Conservation (phyloP, 2,113 vertebrate species). For the Smithornis capensis region DNA sequence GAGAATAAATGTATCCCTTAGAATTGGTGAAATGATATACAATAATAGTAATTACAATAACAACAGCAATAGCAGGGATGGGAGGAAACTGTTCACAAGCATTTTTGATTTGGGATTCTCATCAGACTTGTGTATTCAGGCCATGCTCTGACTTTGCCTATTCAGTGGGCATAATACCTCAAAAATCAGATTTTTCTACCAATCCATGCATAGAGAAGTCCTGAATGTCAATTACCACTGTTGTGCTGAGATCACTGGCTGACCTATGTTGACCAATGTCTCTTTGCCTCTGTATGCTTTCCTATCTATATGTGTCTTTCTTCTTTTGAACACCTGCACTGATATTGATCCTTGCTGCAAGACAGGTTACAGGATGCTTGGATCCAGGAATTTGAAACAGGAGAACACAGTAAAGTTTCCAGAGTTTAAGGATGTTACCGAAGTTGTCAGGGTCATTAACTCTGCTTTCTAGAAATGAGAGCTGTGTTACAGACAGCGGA, state of each 20-base stretch:
- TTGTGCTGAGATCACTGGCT: not conserved
- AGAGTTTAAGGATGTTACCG: not conserved
- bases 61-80: fast-evolving
- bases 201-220: not conserved
- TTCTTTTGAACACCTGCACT: not conserved
- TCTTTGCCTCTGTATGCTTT: not conserved
- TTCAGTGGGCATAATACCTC: not conserved
- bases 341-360: not conserved
- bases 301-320: not conserved
- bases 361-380: not conserved
- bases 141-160: not conserved
- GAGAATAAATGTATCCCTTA: not conserved
- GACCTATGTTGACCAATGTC: not conserved
- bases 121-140: not conserved
- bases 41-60: not conserved
- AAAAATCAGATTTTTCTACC: not conserved
- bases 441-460: not conserved
- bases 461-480: not conserved
- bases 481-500: not conserved
- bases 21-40: not conserved
- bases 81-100: fast-evolving
- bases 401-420: not conserved
- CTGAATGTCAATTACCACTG: not conserved
- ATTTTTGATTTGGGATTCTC: not conserved
- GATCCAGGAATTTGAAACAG: not conserved